These are phyloP conservation scores for Pseudococcus viburni DNA, from an alignment of 2,888 invertebrate species.

Conservation along the genomic window DNA sequence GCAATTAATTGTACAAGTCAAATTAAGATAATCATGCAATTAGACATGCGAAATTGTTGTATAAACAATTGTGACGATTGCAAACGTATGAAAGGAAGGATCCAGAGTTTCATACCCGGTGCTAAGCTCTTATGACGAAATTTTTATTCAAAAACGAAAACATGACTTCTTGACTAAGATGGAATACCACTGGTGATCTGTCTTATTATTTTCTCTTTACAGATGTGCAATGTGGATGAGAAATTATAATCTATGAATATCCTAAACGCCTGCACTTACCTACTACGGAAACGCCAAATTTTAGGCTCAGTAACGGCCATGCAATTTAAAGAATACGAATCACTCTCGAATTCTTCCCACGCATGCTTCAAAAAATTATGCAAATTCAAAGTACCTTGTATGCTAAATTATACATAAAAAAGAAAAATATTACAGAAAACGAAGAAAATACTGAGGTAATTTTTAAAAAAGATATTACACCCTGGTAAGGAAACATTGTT, in stretches of 20 bases:
- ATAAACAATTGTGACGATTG: not conserved
- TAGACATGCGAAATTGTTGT: not conserved
- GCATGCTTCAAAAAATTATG: constrained; percentile 67
- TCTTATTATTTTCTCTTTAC: constrained; percentile 12
- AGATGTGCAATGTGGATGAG: constrained; percentile 52
- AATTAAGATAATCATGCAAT: not conserved
- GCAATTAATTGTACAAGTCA: not conserved
- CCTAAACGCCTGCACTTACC: constrained; percentile 61
- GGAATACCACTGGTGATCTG: constrained; percentile 24
- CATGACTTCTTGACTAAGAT: constrained; percentile 34
- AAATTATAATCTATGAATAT: constrained; percentile 9
- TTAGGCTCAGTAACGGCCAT: constrained; percentile 65
- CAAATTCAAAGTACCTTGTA: constrained; percentile 66
- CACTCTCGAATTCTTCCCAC: constrained; percentile 67
- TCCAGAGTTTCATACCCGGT: constrained; percentile 33
- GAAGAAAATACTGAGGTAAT: not conserved
- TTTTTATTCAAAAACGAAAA: constrained; percentile 20
- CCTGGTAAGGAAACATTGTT: not conserved
- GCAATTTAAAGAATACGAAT: constrained; percentile 66
- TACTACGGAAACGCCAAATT: constrained; percentile 65
- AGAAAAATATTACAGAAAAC: constrained; percentile 54
- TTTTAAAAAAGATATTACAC: constrained; percentile 27
- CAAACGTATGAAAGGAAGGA: constrained; percentile 9
- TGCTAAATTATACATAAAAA: constrained; percentile 68
- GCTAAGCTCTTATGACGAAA: constrained; percentile 17